Evolutionary conservation across 1,140 invertebrate species (phyloP), one percentile per base, ranked within the genome.

Genomic region (Brachionus angularis): DNA sequence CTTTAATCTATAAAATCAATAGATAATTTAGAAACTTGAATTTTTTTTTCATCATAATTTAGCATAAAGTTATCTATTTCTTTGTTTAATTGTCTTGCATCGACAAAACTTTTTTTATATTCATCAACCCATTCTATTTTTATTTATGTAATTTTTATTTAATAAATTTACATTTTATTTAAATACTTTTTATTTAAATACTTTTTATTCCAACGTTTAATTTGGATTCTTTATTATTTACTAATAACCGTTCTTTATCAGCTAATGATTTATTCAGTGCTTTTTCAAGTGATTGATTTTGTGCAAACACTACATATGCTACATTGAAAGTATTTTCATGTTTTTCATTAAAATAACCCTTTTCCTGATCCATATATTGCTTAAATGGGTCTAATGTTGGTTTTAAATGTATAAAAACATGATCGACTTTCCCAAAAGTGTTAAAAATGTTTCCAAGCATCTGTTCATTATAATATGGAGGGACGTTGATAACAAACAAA

Each of bases 51-150:
- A 31, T 67, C 62, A 67, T 67, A 67, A 46, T 31, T 67, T 23
- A 33, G 33, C 62, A 67, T 67, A 50, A 5, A 67, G 10, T 46
- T 42, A 47, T 67, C 62, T 3, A 67, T 67, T 67, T 67, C 62
- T 47, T 47, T 67, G 7, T 46, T 67, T 14, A 67, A 50, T 29
- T 23, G 25, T 31, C 47, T 67, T 7, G 47, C 62, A 14, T 67
- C 62, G 7, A 67, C 47, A 50, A 67, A 67, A 46, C 47, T 46
- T 46, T 31, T 33, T 25, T 29, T 67, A 36, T 67, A 67, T 4
- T 46, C 42, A 12, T 67, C 62, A 23, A 50, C 29, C 62, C 62
- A 67, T 67, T 67, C 62, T 67, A 42, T n/a, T n/a, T n/a, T n/a
- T n/a, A n/a, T n/a, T n/a, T n/a, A n/a, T n/a, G n/a, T n/a, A n/a